These are phyloP conservation scores for Lamellibrachia luymesi DNA, from an alignment of 1,140 invertebrate species.

Conservation along the genomic window DNA sequence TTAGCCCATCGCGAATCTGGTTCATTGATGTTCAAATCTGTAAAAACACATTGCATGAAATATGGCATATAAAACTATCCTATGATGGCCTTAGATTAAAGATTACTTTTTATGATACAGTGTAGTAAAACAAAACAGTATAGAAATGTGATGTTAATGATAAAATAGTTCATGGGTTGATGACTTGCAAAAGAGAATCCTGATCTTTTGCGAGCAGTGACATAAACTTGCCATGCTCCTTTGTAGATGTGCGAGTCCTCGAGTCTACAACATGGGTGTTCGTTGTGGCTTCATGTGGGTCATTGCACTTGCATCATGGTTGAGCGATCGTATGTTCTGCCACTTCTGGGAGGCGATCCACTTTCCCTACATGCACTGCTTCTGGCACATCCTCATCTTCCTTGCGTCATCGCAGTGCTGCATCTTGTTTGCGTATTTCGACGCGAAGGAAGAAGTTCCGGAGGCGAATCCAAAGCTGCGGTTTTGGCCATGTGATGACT, in stretches of 20 bases:
- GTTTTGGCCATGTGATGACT: conserved; percentile 71
- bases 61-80: too few relatives aligned
- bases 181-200: neutral
- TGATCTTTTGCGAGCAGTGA: neutral
- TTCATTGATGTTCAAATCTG: neutral
- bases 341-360: conserved; percentile 73
- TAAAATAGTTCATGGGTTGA: neutral
- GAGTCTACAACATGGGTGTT: conserved; percentile 68
- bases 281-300: conserved; percentile 68
- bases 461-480: conserved; percentile 68
- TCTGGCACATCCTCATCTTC: conserved; percentile 80
- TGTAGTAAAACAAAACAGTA: too few relatives aligned
- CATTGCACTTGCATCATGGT: conserved; percentile 72
- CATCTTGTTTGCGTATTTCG: conserved; percentile 75
- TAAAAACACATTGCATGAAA: too few relatives aligned
- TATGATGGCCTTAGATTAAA: too few relatives aligned
- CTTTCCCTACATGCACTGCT: conserved; percentile 76
- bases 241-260: conserved; percentile 64
- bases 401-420: conserved; percentile 73
- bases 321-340: conserved; percentile 73
- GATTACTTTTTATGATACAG: too few relatives aligned
- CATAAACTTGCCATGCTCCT: neutral
- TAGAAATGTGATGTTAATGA: too few relatives aligned
- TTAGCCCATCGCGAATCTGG: too few relatives aligned
- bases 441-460: conserved; percentile 48